Conservation (phyloP, 2,888 invertebrate species). For the Thyatira batis region DNA sequence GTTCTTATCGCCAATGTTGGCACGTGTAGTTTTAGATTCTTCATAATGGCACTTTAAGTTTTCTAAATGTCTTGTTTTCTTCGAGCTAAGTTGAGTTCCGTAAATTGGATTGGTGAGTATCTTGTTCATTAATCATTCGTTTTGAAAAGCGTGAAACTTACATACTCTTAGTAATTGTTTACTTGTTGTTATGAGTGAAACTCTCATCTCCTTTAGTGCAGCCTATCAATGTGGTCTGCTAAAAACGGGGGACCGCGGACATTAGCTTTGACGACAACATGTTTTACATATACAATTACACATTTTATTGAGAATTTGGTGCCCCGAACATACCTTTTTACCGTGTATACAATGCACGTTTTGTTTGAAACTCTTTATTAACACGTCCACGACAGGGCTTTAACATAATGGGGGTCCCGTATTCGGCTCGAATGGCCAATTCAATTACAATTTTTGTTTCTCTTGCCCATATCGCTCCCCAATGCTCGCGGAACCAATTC, state of each 20-base stretch:
- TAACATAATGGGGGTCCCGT: slow-evolving; percentile 20
- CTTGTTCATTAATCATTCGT: not conserved
- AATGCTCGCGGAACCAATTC: slow-evolving; percentile 26
- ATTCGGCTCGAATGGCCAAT: slow-evolving; percentile 21
- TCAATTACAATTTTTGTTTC: slow-evolving; percentile 24
- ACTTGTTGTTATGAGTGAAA: no score
- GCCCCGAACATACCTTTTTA: not conserved
- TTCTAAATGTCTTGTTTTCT: not conserved
- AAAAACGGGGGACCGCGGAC: no score
- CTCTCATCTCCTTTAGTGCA: no score
- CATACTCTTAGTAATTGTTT: no score
- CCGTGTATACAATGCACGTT: not conserved
- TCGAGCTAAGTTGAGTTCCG: not conserved
- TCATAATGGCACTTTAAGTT: not conserved
- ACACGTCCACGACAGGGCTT: slow-evolving; percentile 11
- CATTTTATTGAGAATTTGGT: not conserved
- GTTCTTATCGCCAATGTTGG: not conserved
- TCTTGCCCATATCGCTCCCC: slow-evolving; percentile 14
- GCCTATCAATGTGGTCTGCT: no score
- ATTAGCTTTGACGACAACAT: no score
- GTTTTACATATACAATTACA: not conserved
- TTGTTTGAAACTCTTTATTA: slow-evolving; percentile 11
- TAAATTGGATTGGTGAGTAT: not conserved
- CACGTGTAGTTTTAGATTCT: not conserved
- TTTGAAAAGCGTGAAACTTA: not conserved